Percentiles rank a stretch among this genome's conserved stretches.
Evolutionary conservation across 2,888 invertebrate species (phyloP).

Genomic region (Tubulanus polymorphus): DNA sequence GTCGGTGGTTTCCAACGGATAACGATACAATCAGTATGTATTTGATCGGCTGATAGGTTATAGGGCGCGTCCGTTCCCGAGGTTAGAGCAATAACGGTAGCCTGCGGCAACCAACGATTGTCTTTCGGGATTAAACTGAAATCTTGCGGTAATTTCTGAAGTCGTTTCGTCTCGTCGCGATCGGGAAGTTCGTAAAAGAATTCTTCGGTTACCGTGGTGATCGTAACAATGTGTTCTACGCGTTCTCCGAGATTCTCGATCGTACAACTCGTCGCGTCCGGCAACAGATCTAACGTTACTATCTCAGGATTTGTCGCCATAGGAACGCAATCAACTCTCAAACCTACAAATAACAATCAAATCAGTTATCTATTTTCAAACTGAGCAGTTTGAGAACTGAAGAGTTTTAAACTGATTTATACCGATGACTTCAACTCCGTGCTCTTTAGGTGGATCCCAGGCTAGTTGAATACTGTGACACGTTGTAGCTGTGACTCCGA

Average conservation of each 20-base stretch:
- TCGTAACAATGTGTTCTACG: constrained; percentile 47
- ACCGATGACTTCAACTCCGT: constrained; percentile 50
- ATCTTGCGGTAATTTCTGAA: constrained; percentile 37
- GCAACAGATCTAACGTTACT: constrained; percentile 37
- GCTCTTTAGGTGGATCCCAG: constrained; percentile 50
- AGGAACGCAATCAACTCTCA: constrained; percentile 48
- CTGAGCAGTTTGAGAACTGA: neutral
- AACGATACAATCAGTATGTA: constrained; percentile 38
- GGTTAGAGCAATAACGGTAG: constrained; percentile 44
- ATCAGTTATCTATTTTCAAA: neutral
- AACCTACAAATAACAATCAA: constrained; percentile 26
- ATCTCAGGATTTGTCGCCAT: constrained; percentile 23
- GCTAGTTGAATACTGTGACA: constrained; percentile 46
- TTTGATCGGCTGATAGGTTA: constrained; percentile 33
- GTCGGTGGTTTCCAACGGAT: constrained; percentile 48
- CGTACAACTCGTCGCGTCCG: constrained; percentile 39
- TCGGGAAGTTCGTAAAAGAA: constrained; percentile 50
- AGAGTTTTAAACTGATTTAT: neutral
- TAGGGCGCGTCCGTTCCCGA: constrained; percentile 50
- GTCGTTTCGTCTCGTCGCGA: constrained; percentile 35
- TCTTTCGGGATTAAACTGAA: constrained; percentile 37
- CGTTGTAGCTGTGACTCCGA: constrained; percentile 46
- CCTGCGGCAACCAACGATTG: constrained; percentile 47
- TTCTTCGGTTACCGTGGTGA: constrained; percentile 51
- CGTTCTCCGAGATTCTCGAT: constrained; percentile 44